phyloP scores from a whole-genome alignment of 1,140 invertebrate species.

The Anoplolepis gracilipes region DNA sequence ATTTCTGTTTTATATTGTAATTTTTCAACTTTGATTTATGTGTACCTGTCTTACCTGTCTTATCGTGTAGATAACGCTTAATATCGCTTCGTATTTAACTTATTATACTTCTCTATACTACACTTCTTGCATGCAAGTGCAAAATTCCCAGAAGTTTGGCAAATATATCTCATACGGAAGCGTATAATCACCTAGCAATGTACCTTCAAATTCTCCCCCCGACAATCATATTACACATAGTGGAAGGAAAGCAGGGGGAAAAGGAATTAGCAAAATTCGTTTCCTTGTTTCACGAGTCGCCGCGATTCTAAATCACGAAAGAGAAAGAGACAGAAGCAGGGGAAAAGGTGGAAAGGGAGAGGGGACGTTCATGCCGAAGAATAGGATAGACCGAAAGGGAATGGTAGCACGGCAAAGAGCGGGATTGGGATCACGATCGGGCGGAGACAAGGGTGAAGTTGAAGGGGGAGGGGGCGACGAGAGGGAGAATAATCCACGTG shows the following conservation, averaged over 20 bases:
- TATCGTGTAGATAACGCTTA: not conserved
- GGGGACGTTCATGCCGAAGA: not conserved
- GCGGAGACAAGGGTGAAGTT: not conserved
- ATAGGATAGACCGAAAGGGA: constrained; percentile 1
- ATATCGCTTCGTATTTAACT: constrained; percentile 6
- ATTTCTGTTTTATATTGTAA: not conserved
- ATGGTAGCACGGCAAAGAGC: constrained; percentile 5
- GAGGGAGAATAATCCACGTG: constrained; percentile 66
- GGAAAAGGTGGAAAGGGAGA: not conserved
- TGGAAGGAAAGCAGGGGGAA: not conserved
- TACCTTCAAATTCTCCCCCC: constrained; percentile 4
- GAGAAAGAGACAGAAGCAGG: not conserved
- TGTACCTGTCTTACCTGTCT: not conserved
- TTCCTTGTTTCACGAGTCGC: not conserved
- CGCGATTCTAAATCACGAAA: constrained; percentile 51
- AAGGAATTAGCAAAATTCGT: constrained; percentile 60
- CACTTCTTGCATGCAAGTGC: constrained; percentile 18
- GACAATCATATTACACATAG: constrained; percentile 33
- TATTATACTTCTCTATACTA: not conserved
- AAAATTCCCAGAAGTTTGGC: not conserved
- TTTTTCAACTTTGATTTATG: not conserved
- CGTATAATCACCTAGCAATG: constrained; percentile 13
- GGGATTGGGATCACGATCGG: constrained; percentile 39
- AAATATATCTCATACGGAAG: constrained; percentile 32
- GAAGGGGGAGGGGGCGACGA: not conserved